phyloP scores from a whole-genome alignment of 1,140 invertebrate species.

The Drosophila azteca region DNA sequence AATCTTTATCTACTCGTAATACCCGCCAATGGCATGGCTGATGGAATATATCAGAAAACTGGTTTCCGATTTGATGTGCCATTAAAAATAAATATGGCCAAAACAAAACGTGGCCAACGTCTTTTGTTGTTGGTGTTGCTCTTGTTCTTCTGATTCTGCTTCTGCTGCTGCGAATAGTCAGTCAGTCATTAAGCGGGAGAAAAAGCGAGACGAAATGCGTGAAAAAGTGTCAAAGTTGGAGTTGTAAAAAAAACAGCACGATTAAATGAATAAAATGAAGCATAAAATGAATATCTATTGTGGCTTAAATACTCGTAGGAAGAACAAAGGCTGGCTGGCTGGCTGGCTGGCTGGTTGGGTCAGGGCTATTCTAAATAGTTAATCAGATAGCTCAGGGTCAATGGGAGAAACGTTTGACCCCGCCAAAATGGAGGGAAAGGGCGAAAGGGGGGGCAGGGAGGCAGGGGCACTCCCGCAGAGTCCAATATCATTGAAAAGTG shows the following conservation, averaged over 20 bases:
- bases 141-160: conserved; percentile 23
- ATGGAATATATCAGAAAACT: conserved; percentile 31
- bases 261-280: no score
- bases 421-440: conserved; percentile 18
- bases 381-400: conserved; percentile 67
- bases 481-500: conserved; percentile 44
- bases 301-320: no score
- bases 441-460: no score
- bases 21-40: not conserved
- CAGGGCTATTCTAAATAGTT: conserved; percentile 63
- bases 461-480: conserved; percentile 3
- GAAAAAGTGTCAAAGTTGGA: not conserved
- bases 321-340: conserved; percentile 13
- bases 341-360: conserved; percentile 49
- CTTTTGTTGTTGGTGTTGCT: not conserved
- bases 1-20: conserved; percentile 6
- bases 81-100: conserved; percentile 27
- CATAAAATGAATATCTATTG: not conserved
- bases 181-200: not conserved
- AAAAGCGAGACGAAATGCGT: not conserved
- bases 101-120: conserved; percentile 42
- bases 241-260: not conserved
- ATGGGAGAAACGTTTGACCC: conserved; percentile 49
- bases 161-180: conserved; percentile 5
- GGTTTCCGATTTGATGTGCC: conserved; percentile 34